Evolutionary conservation across 2,113 vertebrate genomes (phyloP), one percentile per base, ranked within the genome.

Genomic region (Melanocharis versteri): DNA sequence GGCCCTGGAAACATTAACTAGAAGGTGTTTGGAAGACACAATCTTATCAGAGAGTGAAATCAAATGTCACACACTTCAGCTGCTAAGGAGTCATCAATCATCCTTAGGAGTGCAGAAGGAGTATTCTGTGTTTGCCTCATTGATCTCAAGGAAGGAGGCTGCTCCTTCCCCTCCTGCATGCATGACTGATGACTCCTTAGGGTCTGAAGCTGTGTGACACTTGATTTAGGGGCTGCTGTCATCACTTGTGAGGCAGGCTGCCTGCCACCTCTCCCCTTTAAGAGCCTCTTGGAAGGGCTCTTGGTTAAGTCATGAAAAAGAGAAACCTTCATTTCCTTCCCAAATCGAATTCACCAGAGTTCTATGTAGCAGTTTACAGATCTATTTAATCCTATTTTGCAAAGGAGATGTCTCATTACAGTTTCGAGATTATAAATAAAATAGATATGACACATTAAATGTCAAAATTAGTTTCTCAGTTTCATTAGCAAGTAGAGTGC

Each of bases 31-130:
- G 69, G 89, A 68, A 90, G 90, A 91, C 84, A 93, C 79, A 89
- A 19, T 93, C 93, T 96, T 96, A 97, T 96, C 96, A 93, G 91
- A 42, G 61, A 95, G 45, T 89, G 85, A 96, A 96, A 96, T 96
- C 91, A 94, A 90, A 82, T 84, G 93, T 97, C 95, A 96, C 79
- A 92, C 95, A 94, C 89, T 96, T 96, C 66, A 81, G 68, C 91
- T 85, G 85, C 95, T 94, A 69, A 90, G 94, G 79, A 87, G 89
- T 96, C 91, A 96, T 97, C 95, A 92, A 87, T 96, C 95, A 96
- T 89, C 45, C 72, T 94, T 71, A 61, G 65, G 28, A 82, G 84
- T 45, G 64, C 31, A 76, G 87, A 56, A 94, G 78, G 56, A 91
- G 78, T 66, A 27, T 93, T 94, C 91, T 88, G 68, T 89, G 80